Evolutionary conservation across 2,113 vertebrate species (phyloP).

Genomic region (Columba livia): DNA sequence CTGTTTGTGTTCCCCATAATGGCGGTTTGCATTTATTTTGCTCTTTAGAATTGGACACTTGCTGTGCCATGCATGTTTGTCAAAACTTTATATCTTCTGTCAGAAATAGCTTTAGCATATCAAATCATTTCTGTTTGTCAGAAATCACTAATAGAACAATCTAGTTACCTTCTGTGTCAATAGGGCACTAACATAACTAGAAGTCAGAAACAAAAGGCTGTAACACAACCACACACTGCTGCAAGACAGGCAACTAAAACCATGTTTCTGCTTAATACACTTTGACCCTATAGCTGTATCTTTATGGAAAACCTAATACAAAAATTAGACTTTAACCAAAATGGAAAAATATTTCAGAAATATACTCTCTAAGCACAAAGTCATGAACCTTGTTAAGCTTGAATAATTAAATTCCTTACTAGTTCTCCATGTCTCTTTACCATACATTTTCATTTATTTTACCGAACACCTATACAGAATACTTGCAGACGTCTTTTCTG

Average conservation of each 20-base stretch:
- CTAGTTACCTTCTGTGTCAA: conserved; percentile 65
- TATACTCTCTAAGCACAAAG: background rate
- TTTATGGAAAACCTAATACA: background rate
- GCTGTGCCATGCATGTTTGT: conserved; percentile 86
- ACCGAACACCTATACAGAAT: background rate
- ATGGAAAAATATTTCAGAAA: background rate
- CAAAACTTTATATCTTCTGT: conserved; percentile 84
- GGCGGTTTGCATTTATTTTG: conserved; percentile 95
- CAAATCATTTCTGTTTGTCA: conserved; percentile 75
- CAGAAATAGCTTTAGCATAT: conserved; percentile 81
- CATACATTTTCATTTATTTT: background rate
- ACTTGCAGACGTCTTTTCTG: background rate
- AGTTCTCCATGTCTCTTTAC: background rate
- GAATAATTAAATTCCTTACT: background rate
- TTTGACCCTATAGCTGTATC: background rate
- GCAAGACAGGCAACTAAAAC: background rate
- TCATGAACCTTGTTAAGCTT: background rate
- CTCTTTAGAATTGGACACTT: conserved; percentile 92
- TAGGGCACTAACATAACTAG: conserved; percentile 54
- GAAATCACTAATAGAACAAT: conserved; percentile 69
- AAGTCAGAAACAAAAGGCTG: conserved; percentile 56
- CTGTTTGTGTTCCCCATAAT: conserved; percentile 91
- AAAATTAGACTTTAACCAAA: background rate
- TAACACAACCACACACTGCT: background rate
- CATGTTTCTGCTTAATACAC: background rate